A percentile compares a stretch with the other conserved stretches of the same genome.
Evolutionary conservation across 2,797 vertebrate genomes (phyloP).

Genomic region (Phrynocephalus forsythii): DNA sequence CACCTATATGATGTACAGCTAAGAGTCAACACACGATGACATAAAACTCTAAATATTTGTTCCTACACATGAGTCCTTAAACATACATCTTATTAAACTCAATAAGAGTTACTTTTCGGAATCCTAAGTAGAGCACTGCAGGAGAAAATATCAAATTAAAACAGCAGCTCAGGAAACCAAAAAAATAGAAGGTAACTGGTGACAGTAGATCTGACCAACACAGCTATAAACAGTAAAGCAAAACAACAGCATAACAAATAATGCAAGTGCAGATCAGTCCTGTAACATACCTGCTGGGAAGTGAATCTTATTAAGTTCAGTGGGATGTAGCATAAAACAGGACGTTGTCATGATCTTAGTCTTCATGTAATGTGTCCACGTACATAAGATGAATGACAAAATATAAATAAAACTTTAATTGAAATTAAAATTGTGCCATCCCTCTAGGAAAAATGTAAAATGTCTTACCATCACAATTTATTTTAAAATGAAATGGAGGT

Average conservation of each 20-base stretch:
- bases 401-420: constrained; percentile 7
- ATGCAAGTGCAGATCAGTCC: no score
- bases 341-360: background rate
- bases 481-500: constrained; percentile 18
- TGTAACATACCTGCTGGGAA: background rate
- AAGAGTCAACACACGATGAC: background rate
- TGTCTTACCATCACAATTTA: constrained; percentile 4
- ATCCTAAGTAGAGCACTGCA: background rate
- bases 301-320: background rate
- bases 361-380: background rate
- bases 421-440: background rate
- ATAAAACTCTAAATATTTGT: background rate
- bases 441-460: constrained; percentile 21
- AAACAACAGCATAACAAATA: background rate
- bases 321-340: background rate
- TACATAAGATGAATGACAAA: background rate
- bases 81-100: background rate
- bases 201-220: background rate
- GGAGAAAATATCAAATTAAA: background rate
- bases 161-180: background rate
- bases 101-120: background rate
- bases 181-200: background rate
- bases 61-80: background rate
- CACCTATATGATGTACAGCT: no score
- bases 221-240: background rate